These are phyloP conservation scores for Heteromormyrus szaboi DNA, from an alignment of 2,797 vertebrate genomes.

Conservation along the genomic window DNA sequence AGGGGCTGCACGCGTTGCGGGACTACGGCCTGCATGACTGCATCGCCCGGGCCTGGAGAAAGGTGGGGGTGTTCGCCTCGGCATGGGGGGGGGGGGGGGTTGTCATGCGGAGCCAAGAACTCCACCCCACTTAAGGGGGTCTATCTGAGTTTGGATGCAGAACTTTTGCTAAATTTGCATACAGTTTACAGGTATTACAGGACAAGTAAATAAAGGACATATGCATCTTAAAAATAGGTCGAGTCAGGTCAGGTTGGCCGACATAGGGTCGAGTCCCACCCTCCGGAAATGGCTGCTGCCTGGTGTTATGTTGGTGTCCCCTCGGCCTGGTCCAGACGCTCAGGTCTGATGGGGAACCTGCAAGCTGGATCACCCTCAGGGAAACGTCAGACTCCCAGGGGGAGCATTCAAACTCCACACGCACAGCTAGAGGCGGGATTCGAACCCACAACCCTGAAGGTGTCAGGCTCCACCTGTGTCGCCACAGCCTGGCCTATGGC, in stretches of 20 bases:
- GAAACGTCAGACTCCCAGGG: background rate
- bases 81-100: background rate
- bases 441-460: background rate
- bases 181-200: background rate
- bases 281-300: background rate
- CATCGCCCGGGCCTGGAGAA: slow-evolving; percentile 76
- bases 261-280: background rate
- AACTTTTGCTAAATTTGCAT: background rate
- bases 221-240: background rate
- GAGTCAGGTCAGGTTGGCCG: too few species aligned
- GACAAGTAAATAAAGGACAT: background rate
- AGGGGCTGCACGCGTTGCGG: slow-evolving; percentile 76
- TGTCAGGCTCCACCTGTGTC: background rate
- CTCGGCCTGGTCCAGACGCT: background rate
- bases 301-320: background rate
- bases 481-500: background rate
- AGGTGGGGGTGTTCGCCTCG: slow-evolving; percentile 57
- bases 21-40: slow-evolving; percentile 75
- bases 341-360: background rate
- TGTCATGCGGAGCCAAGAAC: background rate
- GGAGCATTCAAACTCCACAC: background rate
- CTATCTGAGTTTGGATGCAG: background rate
- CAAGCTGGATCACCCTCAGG: background rate
- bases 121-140: background rate
- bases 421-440: background rate